phyloP scores from a whole-genome alignment of 2,797 vertebrate species.

The Esox lucius region DNA sequence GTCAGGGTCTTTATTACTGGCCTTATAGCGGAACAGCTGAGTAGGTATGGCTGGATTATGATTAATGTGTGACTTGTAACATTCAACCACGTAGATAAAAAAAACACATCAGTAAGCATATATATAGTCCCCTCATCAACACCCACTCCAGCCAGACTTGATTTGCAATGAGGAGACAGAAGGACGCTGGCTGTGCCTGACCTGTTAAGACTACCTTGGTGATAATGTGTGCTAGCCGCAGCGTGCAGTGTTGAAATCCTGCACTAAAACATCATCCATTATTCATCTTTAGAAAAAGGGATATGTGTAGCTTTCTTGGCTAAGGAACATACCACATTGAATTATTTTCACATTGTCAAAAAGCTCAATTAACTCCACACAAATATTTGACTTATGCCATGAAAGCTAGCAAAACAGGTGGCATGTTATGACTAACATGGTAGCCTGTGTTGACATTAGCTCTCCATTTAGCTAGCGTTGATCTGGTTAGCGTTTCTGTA shows the following conservation, averaged over 20 bases:
- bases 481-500: neutral
- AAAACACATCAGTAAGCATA: neutral
- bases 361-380: neutral
- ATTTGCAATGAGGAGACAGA: neutral
- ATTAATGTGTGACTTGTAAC: neutral
- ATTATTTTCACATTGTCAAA: neutral
- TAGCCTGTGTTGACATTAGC: neutral
- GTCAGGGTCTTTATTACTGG: neutral
- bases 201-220: neutral
- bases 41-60: neutral
- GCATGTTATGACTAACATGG: neutral
- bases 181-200: neutral
- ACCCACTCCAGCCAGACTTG: neutral
- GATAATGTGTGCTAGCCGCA: neutral
- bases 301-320: neutral
- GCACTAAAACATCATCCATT: slow-evolving; percentile 26
- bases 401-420: neutral
- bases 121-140: neutral
- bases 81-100: neutral
- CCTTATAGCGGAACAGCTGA: neutral
- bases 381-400: neutral
- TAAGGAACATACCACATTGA: neutral
- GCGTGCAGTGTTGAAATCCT: neutral
- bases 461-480: neutral
- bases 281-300: slow-evolving; percentile 23